phyloP scores from a whole-genome alignment of 2,797 vertebrate genomes.

The Petrocephalus sullivani region DNA sequence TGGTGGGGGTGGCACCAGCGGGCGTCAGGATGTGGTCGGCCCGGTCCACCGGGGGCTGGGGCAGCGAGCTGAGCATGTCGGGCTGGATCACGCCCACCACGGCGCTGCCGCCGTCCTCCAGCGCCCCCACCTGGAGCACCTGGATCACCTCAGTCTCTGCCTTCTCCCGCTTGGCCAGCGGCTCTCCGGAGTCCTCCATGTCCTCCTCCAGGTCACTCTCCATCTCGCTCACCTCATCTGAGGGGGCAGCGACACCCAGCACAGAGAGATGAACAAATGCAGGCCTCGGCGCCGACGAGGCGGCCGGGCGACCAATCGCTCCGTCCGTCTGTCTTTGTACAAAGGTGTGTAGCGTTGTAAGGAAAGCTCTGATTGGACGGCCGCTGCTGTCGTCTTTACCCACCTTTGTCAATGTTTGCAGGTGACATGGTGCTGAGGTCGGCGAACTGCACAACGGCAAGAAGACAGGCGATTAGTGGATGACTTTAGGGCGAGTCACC shows the following conservation, averaged over 20 bases:
- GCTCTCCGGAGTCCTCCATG: slow-evolving; percentile 66
- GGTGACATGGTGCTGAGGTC: slow-evolving; percentile 83
- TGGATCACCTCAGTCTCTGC: slow-evolving; percentile 76
- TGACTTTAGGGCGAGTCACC: neutral
- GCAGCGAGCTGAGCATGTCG: slow-evolving; percentile 79
- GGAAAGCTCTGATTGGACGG: neutral
- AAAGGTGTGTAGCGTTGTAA: neutral
- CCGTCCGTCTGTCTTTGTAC: neutral
- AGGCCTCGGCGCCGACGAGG: neutral
- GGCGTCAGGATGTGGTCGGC: slow-evolving; percentile 80
- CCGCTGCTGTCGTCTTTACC: neutral
- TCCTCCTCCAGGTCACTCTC: slow-evolving; percentile 70
- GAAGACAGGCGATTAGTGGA: neutral
- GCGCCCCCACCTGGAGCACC: slow-evolving; percentile 78
- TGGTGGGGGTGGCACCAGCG: slow-evolving; percentile 76
- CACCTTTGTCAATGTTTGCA: slow-evolving; percentile 87
- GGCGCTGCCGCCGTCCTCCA: slow-evolving; percentile 65
- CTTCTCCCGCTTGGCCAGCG: slow-evolving; percentile 84
- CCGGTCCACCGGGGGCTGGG: slow-evolving; percentile 60
- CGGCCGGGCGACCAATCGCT: neutral
- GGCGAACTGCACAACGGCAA: slow-evolving; percentile 71
- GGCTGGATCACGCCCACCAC: slow-evolving; percentile 78
- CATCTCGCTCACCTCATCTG: slow-evolving; percentile 79
- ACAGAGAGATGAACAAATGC: neutral
- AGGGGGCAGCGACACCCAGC: neutral